Evolutionary conservation across 2,797 vertebrate genomes (phyloP).

Genomic region (Echiichthys vipera): DNA sequence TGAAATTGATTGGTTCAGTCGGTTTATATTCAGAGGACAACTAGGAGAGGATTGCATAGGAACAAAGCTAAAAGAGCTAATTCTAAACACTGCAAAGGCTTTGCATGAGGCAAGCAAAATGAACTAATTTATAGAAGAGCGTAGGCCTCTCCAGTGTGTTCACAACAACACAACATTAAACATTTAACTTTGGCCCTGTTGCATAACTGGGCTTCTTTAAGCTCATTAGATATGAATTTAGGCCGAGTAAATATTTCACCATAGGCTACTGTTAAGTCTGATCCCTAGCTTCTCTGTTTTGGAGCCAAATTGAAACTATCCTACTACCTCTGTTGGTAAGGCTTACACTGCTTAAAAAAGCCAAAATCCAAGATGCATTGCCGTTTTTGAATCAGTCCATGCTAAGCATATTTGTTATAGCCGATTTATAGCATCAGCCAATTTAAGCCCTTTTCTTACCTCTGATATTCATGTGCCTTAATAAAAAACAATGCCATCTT

Average conservation of each 20-base stretch:
- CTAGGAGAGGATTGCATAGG: not conserved
- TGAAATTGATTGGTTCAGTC: conserved; percentile 22
- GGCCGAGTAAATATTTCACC: conserved; percentile 82
- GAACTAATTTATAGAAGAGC: conserved; percentile 51
- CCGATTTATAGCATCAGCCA: conserved; percentile 18
- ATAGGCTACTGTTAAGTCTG: conserved; percentile 73
- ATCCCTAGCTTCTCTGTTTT: conserved; percentile 62
- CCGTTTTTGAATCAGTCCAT: conserved; percentile 40
- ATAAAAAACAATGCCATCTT: not conserved
- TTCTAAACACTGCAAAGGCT: conserved; percentile 22
- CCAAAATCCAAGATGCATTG: conserved; percentile 18
- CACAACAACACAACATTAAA: conserved; percentile 76
- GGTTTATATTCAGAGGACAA: conserved; percentile 14
- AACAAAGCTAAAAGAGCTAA: conserved; percentile 1
- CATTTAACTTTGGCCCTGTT: conserved; percentile 69
- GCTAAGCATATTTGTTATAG: conserved; percentile 24
- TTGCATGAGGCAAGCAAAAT: conserved; percentile 30
- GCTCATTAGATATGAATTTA: conserved; percentile 82
- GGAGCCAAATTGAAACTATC: conserved; percentile 43
- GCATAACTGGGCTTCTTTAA: conserved; percentile 74
- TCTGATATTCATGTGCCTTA: not conserved
- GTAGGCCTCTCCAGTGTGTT: conserved; percentile 48
- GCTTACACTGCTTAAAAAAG: conserved; percentile 26
- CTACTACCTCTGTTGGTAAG: conserved; percentile 14
- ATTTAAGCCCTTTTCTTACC: conserved; percentile 4